These are phyloP conservation scores for Parotocinclus haroldoi DNA, from an alignment of 2,797 vertebrate genomes.

Conservation along the genomic window DNA sequence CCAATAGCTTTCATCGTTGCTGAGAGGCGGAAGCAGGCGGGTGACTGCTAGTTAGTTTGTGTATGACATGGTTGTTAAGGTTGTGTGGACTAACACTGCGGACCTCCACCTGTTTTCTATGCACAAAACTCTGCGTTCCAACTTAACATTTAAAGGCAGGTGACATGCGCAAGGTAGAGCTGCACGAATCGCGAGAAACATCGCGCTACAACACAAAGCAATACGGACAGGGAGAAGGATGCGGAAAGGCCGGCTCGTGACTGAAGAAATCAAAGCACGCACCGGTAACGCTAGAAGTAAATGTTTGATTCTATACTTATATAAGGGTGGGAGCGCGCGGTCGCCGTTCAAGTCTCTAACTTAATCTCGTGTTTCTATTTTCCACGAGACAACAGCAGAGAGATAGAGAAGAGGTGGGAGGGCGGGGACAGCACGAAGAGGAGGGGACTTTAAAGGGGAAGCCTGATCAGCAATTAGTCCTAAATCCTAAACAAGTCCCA, in stretches of 20 bases:
- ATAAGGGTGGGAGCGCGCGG: slow-evolving; percentile 12
- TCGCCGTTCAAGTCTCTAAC: slow-evolving; percentile 1
- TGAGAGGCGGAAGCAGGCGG: slow-evolving; percentile 71
- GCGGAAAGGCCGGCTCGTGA: slow-evolving; percentile 62
- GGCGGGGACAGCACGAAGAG: slow-evolving; percentile 28
- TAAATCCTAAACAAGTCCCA: neutral
- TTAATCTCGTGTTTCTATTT: slow-evolving; percentile 34
- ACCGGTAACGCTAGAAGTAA: slow-evolving; percentile 17
- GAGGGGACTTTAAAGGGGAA: slow-evolving; percentile 65
- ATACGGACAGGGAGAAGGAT: slow-evolving; percentile 55
- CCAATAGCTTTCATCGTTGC: slow-evolving; percentile 67
- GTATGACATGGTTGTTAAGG: slow-evolving; percentile 86
- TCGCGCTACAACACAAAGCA: slow-evolving; percentile 30
- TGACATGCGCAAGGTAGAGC: slow-evolving; percentile 24
- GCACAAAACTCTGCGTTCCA: slow-evolving; percentile 48
- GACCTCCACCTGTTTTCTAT: slow-evolving; percentile 57
- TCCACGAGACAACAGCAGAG: slow-evolving; percentile 60
- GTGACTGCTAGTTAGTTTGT: slow-evolving; percentile 83
- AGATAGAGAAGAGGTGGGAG: slow-evolving; percentile 43
- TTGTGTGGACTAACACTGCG: slow-evolving; percentile 88
- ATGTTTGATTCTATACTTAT: slow-evolving; percentile 13
- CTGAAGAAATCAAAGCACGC: slow-evolving; percentile 43
- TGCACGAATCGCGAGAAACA: slow-evolving; percentile 10
- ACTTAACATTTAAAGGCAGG: slow-evolving; percentile 54
- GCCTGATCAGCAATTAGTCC: slow-evolving; percentile 29